Conservation (phyloP, 2,113 vertebrate genomes). For the Phaethon lepturus region DNA sequence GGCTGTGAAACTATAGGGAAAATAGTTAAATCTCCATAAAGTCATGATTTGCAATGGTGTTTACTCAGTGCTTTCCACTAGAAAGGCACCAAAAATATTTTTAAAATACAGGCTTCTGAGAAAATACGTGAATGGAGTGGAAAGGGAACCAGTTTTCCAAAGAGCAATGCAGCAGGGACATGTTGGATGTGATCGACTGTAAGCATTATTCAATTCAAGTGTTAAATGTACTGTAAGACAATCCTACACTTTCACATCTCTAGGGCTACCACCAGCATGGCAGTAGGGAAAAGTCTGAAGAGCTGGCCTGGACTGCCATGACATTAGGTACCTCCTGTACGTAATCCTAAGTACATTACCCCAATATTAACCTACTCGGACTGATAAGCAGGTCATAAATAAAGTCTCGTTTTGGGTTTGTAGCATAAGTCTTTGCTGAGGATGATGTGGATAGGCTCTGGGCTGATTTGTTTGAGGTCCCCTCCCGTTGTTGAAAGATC, state of each 20-base stretch:
- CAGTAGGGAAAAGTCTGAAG: neutral
- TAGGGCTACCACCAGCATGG: neutral
- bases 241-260: neutral
- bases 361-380: neutral
- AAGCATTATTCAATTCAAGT: neutral
- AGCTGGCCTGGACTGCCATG: neutral
- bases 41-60: neutral
- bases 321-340: neutral
- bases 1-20: neutral
- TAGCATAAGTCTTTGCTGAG: neutral
- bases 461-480: neutral
- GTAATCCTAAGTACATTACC: neutral
- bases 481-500: neutral
- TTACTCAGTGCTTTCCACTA: neutral
- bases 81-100: neutral
- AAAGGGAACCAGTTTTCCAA: neutral
- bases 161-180: accelerated
- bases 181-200: neutral
- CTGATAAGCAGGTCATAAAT: neutral
- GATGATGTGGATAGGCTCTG: neutral
- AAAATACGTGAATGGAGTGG: neutral
- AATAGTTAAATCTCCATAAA: neutral
- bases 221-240: neutral
- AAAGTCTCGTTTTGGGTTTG: neutral
- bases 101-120: neutral